A percentile compares a stretch with the other conserved stretches of the same genome.
Conservation (phyloP, 2,797 vertebrate species). For the Kryptolebias ocellatus region DNA sequence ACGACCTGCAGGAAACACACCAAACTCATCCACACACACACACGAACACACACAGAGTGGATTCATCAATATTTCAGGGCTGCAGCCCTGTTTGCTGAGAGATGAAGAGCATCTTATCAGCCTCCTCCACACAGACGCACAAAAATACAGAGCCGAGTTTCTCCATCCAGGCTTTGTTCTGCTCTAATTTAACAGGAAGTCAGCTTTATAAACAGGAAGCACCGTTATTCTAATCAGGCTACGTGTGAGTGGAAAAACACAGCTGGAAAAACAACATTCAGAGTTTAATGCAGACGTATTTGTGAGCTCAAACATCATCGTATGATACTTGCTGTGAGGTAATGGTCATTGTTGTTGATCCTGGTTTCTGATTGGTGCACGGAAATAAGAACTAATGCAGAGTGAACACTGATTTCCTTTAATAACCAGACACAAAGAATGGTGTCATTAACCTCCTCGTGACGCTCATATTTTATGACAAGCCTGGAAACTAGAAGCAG, state of each 20-base stretch:
- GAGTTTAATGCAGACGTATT: not conserved
- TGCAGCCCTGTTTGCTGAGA: slow-evolving; percentile 64
- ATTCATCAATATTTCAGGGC: slow-evolving; percentile 82
- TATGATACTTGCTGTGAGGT: slow-evolving; percentile 30
- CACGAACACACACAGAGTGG: slow-evolving; percentile 32
- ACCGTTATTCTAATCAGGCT: slow-evolving; percentile 35
- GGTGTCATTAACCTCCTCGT: too few species aligned
- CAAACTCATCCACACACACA: slow-evolving; percentile 18
- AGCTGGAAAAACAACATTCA: not conserved
- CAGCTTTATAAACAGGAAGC: slow-evolving; percentile 71
- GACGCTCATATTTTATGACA: too few species aligned
- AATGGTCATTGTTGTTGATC: slow-evolving; percentile 48
- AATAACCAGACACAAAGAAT: too few species aligned
- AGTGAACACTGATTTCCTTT: slow-evolving; percentile 18
- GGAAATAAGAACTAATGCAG: too few species aligned
- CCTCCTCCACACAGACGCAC: slow-evolving; percentile 16
- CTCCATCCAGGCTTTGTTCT: slow-evolving; percentile 25
- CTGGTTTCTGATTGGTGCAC: slow-evolving; percentile 31
- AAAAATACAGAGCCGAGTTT: not conserved
- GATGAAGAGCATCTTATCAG: slow-evolving; percentile 56
- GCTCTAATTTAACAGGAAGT: slow-evolving; percentile 66
- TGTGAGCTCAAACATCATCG: slow-evolving; percentile 4
- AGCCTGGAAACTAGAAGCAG: too few species aligned
- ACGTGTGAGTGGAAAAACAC: not conserved
- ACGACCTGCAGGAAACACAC: not conserved